Conservation (phyloP, 2,888 invertebrate genomes). For the Marasmarcha lunaedactyla region DNA sequence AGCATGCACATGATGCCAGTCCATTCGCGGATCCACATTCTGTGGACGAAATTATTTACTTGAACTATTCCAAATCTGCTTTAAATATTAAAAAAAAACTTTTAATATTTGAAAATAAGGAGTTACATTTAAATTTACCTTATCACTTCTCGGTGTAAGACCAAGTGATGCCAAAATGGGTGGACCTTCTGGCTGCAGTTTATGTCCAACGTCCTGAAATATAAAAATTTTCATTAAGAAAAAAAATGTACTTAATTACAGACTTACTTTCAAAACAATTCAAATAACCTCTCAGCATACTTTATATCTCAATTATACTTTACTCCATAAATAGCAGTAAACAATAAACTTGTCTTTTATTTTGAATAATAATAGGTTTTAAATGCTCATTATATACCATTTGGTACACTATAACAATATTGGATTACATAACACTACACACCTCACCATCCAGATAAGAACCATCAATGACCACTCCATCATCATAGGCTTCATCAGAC, state of each 20-base stretch:
- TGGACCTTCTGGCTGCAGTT: conserved; percentile 60
- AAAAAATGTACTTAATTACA: no score
- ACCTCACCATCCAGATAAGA: conserved; percentile 58
- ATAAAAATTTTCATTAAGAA: no score
- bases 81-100: no score
- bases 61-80: conserved; percentile 39
- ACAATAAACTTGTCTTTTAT: no score
- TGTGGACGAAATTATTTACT: conserved; percentile 61
- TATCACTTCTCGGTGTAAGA: conserved; percentile 66
- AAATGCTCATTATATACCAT: no score
- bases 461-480: conserved; percentile 65
- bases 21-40: conserved; percentile 64
- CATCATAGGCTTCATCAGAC: conserved; percentile 65
- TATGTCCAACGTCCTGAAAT: conserved; percentile 47
- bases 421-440: conserved; percentile 26
- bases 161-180: conserved; percentile 65
- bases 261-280: no score
- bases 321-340: conserved; percentile 45
- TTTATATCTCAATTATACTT: conserved; percentile 40
- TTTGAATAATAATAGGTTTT: no score
- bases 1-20: conserved; percentile 62
- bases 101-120: no score
- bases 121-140: conserved; percentile 42
- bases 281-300: conserved; percentile 20
- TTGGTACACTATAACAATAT: no score